These are phyloP conservation scores for Drosophila rufa DNA, from an alignment of 1,140 invertebrate genomes.

Conservation along the genomic window DNA sequence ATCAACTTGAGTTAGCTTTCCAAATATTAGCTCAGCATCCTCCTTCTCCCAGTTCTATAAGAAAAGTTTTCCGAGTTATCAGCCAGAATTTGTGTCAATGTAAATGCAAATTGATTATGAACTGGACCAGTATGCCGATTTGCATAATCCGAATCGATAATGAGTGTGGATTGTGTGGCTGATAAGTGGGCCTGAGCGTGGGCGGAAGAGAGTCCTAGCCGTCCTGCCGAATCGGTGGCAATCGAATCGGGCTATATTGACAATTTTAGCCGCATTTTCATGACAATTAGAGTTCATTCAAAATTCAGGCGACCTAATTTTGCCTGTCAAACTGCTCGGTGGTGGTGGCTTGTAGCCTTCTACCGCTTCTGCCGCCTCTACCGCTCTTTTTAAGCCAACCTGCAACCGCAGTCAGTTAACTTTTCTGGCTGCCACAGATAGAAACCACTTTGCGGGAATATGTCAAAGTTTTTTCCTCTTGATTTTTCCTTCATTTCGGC, in stretches of 20 bases:
- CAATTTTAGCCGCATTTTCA: slow-evolving; percentile 67
- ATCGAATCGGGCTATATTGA: slow-evolving; percentile 41
- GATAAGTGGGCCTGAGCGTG: background rate
- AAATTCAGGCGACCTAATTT: slow-evolving; percentile 76
- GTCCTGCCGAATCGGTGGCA: slow-evolving; percentile 19
- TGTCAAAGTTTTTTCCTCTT: slow-evolving; percentile 40
- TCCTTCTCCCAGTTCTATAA: background rate
- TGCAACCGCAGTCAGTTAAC: slow-evolving; percentile 60
- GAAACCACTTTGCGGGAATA: slow-evolving; percentile 31
- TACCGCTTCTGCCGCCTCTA: background rate
- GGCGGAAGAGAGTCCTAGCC: no score
- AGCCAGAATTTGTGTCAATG: slow-evolving; percentile 3
- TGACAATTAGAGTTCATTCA: slow-evolving; percentile 76
- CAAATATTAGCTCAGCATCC: slow-evolving; percentile 2
- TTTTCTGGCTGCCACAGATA: slow-evolving; percentile 44
- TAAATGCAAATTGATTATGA: slow-evolving; percentile 29
- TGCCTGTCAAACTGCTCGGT: slow-evolving; percentile 42
- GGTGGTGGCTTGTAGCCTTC: background rate
- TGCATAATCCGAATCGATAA: slow-evolving; percentile 50
- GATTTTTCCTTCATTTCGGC: slow-evolving; percentile 16
- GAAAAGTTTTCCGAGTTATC: background rate
- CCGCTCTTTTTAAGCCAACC: slow-evolving; percentile 12
- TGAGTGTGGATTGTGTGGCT: slow-evolving; percentile 36
- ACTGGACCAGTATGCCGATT: slow-evolving; percentile 19
- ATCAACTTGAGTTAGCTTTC: background rate